Evolutionary conservation across 2,113 vertebrate species (phyloP).

Genomic region (Baryphthengus martii): DNA sequence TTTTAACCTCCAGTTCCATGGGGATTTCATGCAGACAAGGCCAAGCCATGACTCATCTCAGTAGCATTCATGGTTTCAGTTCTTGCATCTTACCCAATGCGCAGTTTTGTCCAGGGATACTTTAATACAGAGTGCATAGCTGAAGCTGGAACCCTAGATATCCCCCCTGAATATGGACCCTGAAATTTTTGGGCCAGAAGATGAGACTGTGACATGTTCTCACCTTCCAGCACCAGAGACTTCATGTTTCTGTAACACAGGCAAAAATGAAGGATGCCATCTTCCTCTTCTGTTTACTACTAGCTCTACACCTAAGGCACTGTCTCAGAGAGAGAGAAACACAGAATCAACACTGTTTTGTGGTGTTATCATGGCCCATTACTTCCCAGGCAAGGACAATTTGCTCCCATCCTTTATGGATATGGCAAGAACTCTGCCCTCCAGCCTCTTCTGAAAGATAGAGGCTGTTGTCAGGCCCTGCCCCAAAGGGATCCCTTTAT

Average conservation of each 20-base stretch:
- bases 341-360: not conserved
- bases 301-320: not conserved
- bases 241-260: not conserved
- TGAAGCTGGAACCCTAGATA: not conserved
- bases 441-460: not conserved
- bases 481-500: not conserved
- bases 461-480: not conserved
- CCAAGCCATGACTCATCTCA: not conserved
- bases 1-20: not conserved
- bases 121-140: not conserved
- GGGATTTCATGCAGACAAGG: not conserved
- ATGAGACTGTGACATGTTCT: not conserved
- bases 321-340: not conserved
- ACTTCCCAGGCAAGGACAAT: not conserved
- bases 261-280: not conserved
- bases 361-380: not conserved
- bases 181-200: not conserved
- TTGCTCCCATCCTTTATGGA: not conserved
- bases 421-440: not conserved
- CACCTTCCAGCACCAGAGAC: not conserved
- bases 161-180: not conserved
- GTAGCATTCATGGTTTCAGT: not conserved
- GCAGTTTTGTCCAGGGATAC: not conserved
- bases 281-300: not conserved
- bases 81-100: not conserved